Conservation (phyloP, 1,140 invertebrate species). For the Drosophila hydei region DNA sequence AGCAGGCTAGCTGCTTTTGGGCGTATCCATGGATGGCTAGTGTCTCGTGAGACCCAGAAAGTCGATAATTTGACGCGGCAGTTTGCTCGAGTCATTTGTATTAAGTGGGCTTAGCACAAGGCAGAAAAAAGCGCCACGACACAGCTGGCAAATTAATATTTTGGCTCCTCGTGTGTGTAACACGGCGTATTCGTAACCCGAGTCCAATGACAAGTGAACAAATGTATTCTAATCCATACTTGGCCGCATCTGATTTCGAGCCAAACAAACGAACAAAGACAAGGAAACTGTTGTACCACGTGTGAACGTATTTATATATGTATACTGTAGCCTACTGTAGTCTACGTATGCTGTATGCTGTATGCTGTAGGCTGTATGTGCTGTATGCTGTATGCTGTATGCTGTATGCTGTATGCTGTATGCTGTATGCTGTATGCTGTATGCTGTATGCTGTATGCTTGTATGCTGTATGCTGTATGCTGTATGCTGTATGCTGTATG, state of each 20-base stretch:
- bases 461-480: too few species aligned
- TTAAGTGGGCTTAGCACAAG: constrained; percentile 3
- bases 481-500: too few species aligned
- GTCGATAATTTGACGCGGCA: constrained; percentile 40
- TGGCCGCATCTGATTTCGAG: constrained; percentile 21
- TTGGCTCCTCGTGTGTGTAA: constrained; percentile 59
- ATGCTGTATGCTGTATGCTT: too few species aligned
- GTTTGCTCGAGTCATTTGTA: constrained; percentile 40
- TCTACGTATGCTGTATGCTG: too few species aligned
- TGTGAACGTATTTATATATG: too few species aligned
- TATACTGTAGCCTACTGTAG: too few species aligned
- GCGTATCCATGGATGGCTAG: constrained; percentile 12
- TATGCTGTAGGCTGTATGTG: too few species aligned
- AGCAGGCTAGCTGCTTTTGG: constrained; percentile 8
- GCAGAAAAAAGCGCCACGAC: constrained; percentile 12
- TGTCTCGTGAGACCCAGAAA: neutral
- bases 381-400: too few species aligned
- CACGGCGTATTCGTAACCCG: constrained; percentile 50
- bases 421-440: too few species aligned
- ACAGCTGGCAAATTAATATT: constrained; percentile 70
- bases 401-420: too few species aligned
- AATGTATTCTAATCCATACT: constrained; percentile 70
- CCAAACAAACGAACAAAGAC: constrained; percentile 19
- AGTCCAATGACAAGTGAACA: constrained; percentile 51
- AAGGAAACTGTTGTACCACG: too few species aligned